These are phyloP conservation scores for Cyphomyrus plagiostoma DNA, from an alignment of 2,113 vertebrate genomes.

Conservation along the genomic window DNA sequence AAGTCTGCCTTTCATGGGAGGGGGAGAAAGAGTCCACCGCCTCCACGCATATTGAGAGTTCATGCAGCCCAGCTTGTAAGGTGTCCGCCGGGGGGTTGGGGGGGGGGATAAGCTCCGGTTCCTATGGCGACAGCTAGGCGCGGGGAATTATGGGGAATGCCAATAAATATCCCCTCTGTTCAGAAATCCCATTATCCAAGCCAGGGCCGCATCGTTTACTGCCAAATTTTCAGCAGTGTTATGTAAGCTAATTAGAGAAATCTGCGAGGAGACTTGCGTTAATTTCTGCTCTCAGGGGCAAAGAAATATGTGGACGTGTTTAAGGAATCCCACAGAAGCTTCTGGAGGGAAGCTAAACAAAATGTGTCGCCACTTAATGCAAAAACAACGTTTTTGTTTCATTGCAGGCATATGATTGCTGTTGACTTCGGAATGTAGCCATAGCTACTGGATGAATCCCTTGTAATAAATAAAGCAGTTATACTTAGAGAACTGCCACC, in stretches of 20 bases:
- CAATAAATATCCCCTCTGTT: slow-evolving; percentile 43
- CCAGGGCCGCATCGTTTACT: neutral
- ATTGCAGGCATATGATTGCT: neutral
- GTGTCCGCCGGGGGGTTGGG: slow-evolving; percentile 38
- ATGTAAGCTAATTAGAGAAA: slow-evolving; percentile 15
- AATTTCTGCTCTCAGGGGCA: neutral
- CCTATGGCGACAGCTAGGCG: slow-evolving; percentile 51
- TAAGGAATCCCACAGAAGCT: neutral
- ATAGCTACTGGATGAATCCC: neutral
- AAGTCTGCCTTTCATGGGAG: slow-evolving; percentile 20
- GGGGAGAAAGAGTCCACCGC: slow-evolving; percentile 23
- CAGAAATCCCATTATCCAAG: slow-evolving; percentile 30
- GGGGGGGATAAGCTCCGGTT: slow-evolving; percentile 50
- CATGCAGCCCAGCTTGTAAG: slow-evolving; percentile 28
- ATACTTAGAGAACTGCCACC: neutral
- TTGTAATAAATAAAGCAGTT: neutral
- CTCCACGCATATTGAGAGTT: slow-evolving; percentile 41
- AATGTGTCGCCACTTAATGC: neutral
- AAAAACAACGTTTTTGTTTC: neutral
- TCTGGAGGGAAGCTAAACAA: neutral
- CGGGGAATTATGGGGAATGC: slow-evolving; percentile 48
- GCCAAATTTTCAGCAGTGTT: slow-evolving; percentile 6
- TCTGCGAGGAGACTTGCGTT: neutral
- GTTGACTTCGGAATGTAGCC: neutral
- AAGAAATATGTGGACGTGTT: neutral